These are phyloP conservation scores for Acrocephalus scirpaceus DNA, from an alignment of 2,797 vertebrate genomes.

Conservation along the genomic window DNA sequence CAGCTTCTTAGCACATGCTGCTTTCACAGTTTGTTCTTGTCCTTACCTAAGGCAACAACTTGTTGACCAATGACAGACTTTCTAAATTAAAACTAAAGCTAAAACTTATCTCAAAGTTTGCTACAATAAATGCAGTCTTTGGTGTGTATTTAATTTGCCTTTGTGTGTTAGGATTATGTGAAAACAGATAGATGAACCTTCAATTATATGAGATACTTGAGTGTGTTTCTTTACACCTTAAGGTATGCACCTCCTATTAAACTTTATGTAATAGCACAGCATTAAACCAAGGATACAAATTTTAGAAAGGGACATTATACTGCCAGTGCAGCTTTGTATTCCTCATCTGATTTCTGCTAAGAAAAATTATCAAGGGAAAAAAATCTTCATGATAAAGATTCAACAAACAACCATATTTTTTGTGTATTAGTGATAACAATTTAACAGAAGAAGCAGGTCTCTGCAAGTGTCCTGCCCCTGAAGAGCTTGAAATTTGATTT, in stretches of 20 bases:
- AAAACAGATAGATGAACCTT: neutral
- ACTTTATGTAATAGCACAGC: neutral
- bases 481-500: neutral
- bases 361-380: neutral
- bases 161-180: neutral
- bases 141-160: neutral
- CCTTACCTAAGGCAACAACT: neutral
- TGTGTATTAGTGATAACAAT: neutral
- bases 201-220: neutral
- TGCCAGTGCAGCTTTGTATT: neutral
- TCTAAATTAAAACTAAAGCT: neutral
- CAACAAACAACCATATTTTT: neutral
- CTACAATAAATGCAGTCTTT: neutral
- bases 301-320: neutral
- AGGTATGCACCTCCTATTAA: neutral
- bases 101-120: neutral
- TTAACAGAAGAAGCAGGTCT: neutral
- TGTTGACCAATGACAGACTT: neutral
- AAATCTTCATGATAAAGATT: neutral
- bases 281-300: neutral
- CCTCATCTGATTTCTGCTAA: neutral
- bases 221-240: neutral
- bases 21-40: neutral
- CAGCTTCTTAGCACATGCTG: neutral
- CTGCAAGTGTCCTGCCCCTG: neutral